Percentiles rank a stretch among this genome's conserved stretches.
Evolutionary conservation across 2,797 vertebrate species (phyloP).

Genomic region (Kryptolebias ocellatus): DNA sequence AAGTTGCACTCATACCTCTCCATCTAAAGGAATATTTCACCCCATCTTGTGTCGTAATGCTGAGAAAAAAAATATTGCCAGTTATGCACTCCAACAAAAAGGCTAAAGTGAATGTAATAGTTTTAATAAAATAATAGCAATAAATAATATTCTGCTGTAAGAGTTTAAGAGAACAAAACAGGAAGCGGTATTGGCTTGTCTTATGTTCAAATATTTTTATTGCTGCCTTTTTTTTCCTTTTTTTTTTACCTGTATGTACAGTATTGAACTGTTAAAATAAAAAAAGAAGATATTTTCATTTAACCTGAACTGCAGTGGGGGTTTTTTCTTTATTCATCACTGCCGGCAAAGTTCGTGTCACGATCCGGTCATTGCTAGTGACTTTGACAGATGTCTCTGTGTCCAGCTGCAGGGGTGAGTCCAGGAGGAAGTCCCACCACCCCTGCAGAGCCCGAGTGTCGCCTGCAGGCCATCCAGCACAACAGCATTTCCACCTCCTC

Average conservation of each 20-base stretch:
- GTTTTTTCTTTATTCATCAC: slow-evolving; percentile 49
- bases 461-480: slow-evolving; percentile 94
- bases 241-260: slow-evolving; percentile 77
- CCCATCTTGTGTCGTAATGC: slow-evolving; percentile 16
- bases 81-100: slow-evolving; percentile 57
- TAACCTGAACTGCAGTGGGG: slow-evolving; percentile 49
- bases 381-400: slow-evolving; percentile 76
- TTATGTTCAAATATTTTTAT: slow-evolving; percentile 66
- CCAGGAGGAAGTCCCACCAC: slow-evolving; percentile 88
- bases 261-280: slow-evolving; percentile 74
- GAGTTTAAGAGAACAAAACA: slow-evolving; percentile 51
- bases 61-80: slow-evolving; percentile 34
- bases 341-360: slow-evolving; percentile 1
- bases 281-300: slow-evolving; percentile 72
- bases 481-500: slow-evolving; percentile 96
- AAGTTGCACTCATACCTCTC: slow-evolving; percentile 55
- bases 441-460: slow-evolving; percentile 84
- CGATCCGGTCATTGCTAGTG: slow-evolving; percentile 24
- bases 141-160: slow-evolving; percentile 35
- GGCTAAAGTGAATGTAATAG: slow-evolving; percentile 36
- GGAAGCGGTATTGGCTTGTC: slow-evolving; percentile 40
- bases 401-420: slow-evolving; percentile 91
- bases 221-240: slow-evolving; percentile 24
- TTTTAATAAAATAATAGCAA: slow-evolving; percentile 19
- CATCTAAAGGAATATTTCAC: slow-evolving; percentile 30